Conservation (phyloP, 2,888 invertebrate genomes). For the Clanis bilineata region DNA sequence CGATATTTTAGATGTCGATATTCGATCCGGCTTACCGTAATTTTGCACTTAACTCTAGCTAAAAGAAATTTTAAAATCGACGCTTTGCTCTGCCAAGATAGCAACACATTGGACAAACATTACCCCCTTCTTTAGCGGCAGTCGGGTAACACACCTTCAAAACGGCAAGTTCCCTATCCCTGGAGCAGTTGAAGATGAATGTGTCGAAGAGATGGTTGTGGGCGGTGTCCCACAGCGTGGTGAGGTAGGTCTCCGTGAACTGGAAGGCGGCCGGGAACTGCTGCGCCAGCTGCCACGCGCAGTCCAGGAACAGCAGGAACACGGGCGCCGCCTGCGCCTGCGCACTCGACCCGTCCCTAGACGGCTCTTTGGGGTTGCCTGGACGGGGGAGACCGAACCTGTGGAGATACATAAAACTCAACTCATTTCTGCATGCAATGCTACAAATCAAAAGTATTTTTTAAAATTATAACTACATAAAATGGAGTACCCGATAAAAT, state of each 20-base stretch:
- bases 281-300: conserved; percentile 94
- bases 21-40: too few species aligned
- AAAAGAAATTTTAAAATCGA: background rate
- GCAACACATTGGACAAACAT: too few species aligned
- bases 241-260: conserved; percentile 95
- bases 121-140: too few species aligned
- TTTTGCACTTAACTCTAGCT: too few species aligned
- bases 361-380: conserved; percentile 77
- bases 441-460: too few species aligned
- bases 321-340: conserved; percentile 85
- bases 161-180: conserved; percentile 86
- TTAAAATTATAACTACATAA: too few species aligned
- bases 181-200: conserved; percentile 94
- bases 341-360: conserved; percentile 60
- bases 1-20: too few species aligned
- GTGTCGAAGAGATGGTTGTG: conserved; percentile 95
- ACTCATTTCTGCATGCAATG: too few species aligned
- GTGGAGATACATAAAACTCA: conserved; percentile 22
- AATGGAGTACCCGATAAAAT: too few species aligned
- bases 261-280: conserved; percentile 96
- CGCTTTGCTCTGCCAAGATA: too few species aligned
- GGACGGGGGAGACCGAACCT: conserved; percentile 87
- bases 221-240: conserved; percentile 94
- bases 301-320: conserved; percentile 95
- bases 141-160: conserved; percentile 80